Evolutionary conservation across 2,113 vertebrate species (phyloP).

Genomic region (Nothobranchius kuhntae): DNA sequence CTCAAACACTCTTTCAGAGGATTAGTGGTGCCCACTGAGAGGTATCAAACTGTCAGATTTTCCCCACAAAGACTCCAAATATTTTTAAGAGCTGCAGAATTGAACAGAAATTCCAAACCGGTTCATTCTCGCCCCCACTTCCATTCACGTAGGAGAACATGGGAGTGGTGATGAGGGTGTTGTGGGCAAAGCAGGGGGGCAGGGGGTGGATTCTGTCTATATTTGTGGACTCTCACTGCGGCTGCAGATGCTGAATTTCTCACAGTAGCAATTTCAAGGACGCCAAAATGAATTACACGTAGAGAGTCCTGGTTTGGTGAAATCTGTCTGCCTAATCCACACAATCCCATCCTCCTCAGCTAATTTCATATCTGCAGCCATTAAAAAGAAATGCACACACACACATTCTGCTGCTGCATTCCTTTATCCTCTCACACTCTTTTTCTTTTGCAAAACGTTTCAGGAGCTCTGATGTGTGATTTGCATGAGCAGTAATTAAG

Average conservation of each 20-base stretch:
- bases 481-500: conserved; percentile 73
- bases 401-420: conserved; percentile 17
- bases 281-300: conserved; percentile 74
- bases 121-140: conserved; percentile 39
- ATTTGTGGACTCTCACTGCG: conserved; percentile 52
- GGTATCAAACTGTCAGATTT: conserved; percentile 42
- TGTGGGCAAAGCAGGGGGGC: conserved; percentile 32
- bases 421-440: conserved; percentile 32
- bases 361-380: conserved; percentile 60
- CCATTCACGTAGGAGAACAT: conserved; percentile 44
- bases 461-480: conserved; percentile 55
- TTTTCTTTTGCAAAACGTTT: conserved; percentile 41
- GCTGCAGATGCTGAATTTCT: conserved; percentile 76
- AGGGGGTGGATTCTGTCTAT: conserved; percentile 35
- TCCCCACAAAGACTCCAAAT: conserved; percentile 42
- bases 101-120: conserved; percentile 34
- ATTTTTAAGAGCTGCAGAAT: conserved; percentile 51
- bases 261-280: conserved; percentile 78
- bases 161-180: conserved; percentile 46
- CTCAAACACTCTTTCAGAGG: conserved; percentile 29
- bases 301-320: conserved; percentile 60
- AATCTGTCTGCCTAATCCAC: conserved; percentile 71
- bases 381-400: conserved; percentile 21
- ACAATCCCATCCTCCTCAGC: conserved; percentile 63
- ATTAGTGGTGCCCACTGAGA: conserved; percentile 47